Base-by-base conservation (phyloP, 1,140 invertebrate genomes). In the Schmidtea mediterranea region DNA sequence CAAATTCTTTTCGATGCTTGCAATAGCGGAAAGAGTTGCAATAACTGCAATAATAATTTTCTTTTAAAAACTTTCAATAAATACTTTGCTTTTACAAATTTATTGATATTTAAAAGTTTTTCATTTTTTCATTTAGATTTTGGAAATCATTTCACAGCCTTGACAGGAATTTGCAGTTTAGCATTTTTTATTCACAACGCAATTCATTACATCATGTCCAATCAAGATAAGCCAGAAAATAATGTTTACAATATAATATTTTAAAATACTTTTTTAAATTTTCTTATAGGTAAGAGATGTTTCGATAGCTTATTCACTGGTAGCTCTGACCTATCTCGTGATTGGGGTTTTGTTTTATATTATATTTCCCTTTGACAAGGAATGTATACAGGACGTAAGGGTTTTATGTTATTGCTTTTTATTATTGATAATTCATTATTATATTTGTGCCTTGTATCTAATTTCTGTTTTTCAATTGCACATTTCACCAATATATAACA, bases 111-210 rank as follows among this genome's bases (percentile, higher is more conserved):
- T 32, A 32, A n/a, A n/a, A n/a, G n/a, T n/a, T n/a, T 32, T 32
- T 32, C 39, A 16, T 5, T 19, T 13, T 51, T 41, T 52, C 36
- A 60, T 67, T 51, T 58, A 72, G 71, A 71, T 19, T 69, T 69
- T 53, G 62, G 74, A 39, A 59, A 64, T 8, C 77, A 75, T 48
- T 84, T 83, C 62, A 77, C 78, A 10, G 78, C 77, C 5, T 68
- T 86, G 24, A 79, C 78, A 47, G 83, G 82, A 40, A 79, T 80
- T 66, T 63, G 84, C 12, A 76, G 80, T 1, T 55, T 89, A 15
- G 81, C 81, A 1, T 81, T 80, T 61, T 89, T 86, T 60, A 82
- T 89, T 52, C 83, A 90, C 58, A 89, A 87, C 59, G 82, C 81
- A 56, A 76, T 84, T 43, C 73, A 83, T 18, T 79, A 78, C 0